phyloP scores from a whole-genome alignment of 2,113 vertebrate species.

The Protomyctophum bolini region DNA sequence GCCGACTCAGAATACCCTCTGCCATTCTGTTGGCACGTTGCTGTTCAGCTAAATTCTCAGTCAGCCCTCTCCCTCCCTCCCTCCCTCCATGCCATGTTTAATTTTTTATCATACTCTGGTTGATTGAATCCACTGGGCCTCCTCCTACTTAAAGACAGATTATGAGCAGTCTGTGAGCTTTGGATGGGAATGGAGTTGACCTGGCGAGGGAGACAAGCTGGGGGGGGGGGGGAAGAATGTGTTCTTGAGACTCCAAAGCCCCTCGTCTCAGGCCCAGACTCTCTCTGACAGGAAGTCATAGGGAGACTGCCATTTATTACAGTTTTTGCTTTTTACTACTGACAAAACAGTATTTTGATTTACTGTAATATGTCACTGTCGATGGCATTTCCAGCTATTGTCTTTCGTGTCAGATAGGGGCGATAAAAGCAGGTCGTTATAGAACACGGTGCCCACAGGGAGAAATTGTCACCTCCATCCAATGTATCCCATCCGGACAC shows the following conservation, averaged over 20 bases:
- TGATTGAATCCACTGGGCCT: not conserved
- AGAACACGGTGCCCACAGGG: not conserved
- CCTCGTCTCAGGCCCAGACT: not conserved
- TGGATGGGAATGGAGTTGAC: slow-evolving; percentile 2
- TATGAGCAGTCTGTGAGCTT: slow-evolving; percentile 26
- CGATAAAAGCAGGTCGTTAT: not conserved
- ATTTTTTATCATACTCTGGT: slow-evolving; percentile 30
- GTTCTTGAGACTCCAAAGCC: slow-evolving; percentile 5
- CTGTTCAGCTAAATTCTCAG: not conserved
- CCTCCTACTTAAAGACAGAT: slow-evolving; percentile 18
- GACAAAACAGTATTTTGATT: slow-evolving; percentile 17
- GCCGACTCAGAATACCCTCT: not conserved
- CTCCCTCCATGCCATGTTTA: slow-evolving; percentile 30
- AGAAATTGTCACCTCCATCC: not conserved
- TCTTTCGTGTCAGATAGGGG: slow-evolving; percentile 21
- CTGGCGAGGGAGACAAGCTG: not conserved
- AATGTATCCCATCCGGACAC: not conserved
- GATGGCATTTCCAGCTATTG: slow-evolving; percentile 51
- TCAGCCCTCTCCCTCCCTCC: slow-evolving; percentile 6
- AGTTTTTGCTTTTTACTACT: slow-evolving; percentile 31
- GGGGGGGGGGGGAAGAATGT: slow-evolving; percentile 8
- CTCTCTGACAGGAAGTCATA: slow-evolving; percentile 32
- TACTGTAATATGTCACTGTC: slow-evolving; percentile 21
- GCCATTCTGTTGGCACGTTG: not conserved
- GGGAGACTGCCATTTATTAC: slow-evolving; percentile 3